Base-by-base conservation (phyloP, 2,888 invertebrate species). In the Ecliptopera silaceata region DNA sequence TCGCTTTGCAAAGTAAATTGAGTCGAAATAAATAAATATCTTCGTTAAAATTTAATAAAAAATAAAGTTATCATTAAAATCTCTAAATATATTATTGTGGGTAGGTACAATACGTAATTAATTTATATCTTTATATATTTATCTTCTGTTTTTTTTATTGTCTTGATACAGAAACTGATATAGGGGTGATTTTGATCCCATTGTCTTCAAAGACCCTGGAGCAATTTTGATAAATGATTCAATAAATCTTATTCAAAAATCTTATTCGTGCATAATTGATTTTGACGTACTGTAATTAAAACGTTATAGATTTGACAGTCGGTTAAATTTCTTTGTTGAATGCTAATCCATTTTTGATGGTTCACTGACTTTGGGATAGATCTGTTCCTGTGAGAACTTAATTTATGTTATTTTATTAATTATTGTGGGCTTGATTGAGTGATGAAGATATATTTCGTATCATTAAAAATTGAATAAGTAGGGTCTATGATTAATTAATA, bases 211-310 rank as follows among this genome's bases (percentile, higher is more conserved):
- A 50, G 15, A 55, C 65, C 75, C 72, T 64, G 58, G 73, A 70
- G 77, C 71, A 69, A 75, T 77, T 78, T 73, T 77, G 80, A 84
- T 70, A 78, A 81, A 84, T 80, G 82, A 82, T 78, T 72, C 15
- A 65, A 85, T 86, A 74, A 68, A 68, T 88, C 86, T 86, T 86
- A 88, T 87, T 89, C 86, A 88, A 83, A 82, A 77, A 78, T 69
- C 65, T 60, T 63, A 64, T 72, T 72, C 72, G 74, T 81, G 84
- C 77, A 83, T 86, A 89, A 90, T 88, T 82, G 86, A 81, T 80
- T 86, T 82, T 80, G 91, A 88, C 88, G 70, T 77, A 61, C 43
- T 59, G 72, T 78, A 82, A 86, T 86, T 86, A 86, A 81, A 76
- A 74, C 65, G 72, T 77, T 77, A 78, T 77, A 63, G 63, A 65